Conservation (phyloP, 2,113 vertebrate species). For the Oreotrochilus melanogaster region DNA sequence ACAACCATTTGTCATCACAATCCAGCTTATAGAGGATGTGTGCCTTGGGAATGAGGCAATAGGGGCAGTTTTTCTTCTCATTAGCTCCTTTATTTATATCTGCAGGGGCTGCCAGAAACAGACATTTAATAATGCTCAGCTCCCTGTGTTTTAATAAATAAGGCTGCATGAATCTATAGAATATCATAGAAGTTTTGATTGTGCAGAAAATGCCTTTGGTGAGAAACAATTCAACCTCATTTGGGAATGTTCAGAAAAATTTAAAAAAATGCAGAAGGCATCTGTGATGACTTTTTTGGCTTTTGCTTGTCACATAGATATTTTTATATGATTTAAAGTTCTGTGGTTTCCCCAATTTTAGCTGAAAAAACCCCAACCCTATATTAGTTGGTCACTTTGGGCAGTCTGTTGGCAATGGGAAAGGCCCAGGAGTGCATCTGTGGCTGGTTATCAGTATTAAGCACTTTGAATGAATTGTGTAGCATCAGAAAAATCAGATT, state of each 20-base stretch:
- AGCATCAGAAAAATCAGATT: slow-evolving; percentile 26
- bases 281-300: neutral
- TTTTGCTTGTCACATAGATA: slow-evolving; percentile 36
- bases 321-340: slow-evolving; percentile 32
- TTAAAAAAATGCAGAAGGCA: slow-evolving; percentile 40
- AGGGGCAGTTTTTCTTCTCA: slow-evolving; percentile 66
- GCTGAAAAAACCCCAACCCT: neutral
- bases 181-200: slow-evolving; percentile 29
- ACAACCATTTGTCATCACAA: slow-evolving; percentile 50
- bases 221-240: slow-evolving; percentile 21
- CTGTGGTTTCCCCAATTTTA: slow-evolving; percentile 28
- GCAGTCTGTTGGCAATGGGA: slow-evolving; percentile 8
- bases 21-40: slow-evolving; percentile 53
- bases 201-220: slow-evolving; percentile 28
- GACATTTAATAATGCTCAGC: slow-evolving; percentile 59
- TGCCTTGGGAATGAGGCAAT: slow-evolving; percentile 42
- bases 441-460: slow-evolving; percentile 55
- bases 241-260: slow-evolving; percentile 25
- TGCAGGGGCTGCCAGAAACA: slow-evolving; percentile 64
- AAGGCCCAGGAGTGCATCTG: slow-evolving; percentile 44
- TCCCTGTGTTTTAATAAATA: slow-evolving; percentile 65
- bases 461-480: slow-evolving; percentile 48
- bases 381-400: neutral
- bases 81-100: slow-evolving; percentile 67
- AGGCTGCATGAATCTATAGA: slow-evolving; percentile 38